Conservation (phyloP, 2,888 invertebrate species). For the Cremastinae sp. region DNA sequence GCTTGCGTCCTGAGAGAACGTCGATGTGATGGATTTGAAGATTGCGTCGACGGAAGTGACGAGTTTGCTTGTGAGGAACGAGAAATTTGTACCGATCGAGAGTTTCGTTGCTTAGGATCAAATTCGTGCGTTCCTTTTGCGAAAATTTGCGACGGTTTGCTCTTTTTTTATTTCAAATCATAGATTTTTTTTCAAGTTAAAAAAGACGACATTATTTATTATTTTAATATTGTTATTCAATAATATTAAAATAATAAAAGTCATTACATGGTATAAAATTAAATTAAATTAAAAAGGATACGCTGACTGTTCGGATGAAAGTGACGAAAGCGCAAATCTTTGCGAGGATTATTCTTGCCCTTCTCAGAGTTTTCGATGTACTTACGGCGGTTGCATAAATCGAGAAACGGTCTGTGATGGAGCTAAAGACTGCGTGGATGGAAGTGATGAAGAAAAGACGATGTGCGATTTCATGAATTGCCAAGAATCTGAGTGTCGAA, state of each 20-base stretch:
- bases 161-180: neutral
- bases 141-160: constrained; percentile 68
- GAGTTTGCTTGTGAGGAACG: constrained; percentile 67
- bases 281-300: too few species aligned
- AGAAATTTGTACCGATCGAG: constrained; percentile 63
- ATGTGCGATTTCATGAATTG: constrained; percentile 66
- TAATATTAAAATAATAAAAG: too few species aligned
- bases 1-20: constrained; percentile 66
- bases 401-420: constrained; percentile 71
- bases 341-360: constrained; percentile 70
- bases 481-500: constrained; percentile 60
- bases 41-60: constrained; percentile 72
- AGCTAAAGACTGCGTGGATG: constrained; percentile 70
- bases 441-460: constrained; percentile 66
- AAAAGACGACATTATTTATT: neutral
- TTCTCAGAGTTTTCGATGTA: constrained; percentile 66
- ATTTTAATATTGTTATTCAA: neutral
- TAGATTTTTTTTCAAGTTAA: neutral
- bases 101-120: constrained; percentile 66
- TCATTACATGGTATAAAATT: too few species aligned
- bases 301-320: constrained; percentile 68
- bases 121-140: constrained; percentile 65
- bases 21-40: constrained; percentile 68
- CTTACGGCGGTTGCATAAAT: constrained; percentile 70
- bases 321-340: constrained; percentile 66